A percentile compares a stretch with the other conserved stretches of the same genome.
Conservation (phyloP, 2,113 vertebrate species). For the Acrocephalus arundinaceus region DNA sequence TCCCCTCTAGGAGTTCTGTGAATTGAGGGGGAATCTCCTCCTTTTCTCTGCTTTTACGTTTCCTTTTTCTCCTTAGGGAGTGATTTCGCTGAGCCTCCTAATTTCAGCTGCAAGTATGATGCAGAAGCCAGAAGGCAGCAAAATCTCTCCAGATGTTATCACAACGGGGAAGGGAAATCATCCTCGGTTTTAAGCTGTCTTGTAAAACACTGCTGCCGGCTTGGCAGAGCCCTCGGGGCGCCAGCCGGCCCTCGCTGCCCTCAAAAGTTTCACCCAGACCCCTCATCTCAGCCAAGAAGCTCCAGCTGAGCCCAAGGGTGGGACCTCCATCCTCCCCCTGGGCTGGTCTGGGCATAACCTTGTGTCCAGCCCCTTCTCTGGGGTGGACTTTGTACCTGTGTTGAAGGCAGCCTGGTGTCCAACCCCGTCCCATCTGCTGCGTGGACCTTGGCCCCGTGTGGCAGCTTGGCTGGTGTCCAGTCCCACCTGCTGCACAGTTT, state of each 20-base stretch:
- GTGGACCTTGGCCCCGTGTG: neutral
- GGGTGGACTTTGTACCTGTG: neutral
- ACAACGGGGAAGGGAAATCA: slow-evolving; percentile 9
- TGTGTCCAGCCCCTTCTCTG: neutral
- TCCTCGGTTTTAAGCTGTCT: neutral
- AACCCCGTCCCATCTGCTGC: neutral
- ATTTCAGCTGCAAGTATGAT: slow-evolving; percentile 35
- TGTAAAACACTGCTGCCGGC: neutral
- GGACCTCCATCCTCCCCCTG: neutral
- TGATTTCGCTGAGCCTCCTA: slow-evolving; percentile 25
- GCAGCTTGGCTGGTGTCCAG: neutral
- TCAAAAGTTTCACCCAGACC: neutral
- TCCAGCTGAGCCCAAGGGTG: neutral
- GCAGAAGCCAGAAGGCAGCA: slow-evolving; percentile 52
- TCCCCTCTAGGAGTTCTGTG: neutral
- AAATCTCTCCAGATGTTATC: slow-evolving; percentile 63
- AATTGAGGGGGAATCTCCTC: neutral
- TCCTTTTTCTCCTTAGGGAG: neutral
- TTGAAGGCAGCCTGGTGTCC: neutral
- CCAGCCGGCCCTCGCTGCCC: neutral
- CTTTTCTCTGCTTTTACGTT: neutral
- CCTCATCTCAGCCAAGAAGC: neutral
- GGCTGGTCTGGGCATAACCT: neutral
- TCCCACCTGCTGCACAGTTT: neutral
- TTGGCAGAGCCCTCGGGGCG: neutral